Conservation (phyloP, 2,888 invertebrate species). For the Tachina lurida region DNA sequence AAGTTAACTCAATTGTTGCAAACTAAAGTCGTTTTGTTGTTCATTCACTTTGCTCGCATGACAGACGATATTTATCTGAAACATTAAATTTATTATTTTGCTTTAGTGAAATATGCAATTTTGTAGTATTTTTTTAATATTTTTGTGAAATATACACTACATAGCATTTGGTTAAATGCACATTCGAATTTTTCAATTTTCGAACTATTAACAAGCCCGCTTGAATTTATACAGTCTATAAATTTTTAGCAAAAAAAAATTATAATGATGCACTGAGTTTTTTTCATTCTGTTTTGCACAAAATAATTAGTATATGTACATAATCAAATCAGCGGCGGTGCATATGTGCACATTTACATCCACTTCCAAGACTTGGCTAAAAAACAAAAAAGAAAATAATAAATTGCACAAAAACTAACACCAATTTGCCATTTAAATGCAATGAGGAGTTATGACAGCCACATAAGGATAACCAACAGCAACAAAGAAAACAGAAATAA, state of each 20-base stretch:
- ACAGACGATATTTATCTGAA: slow-evolving; percentile 79
- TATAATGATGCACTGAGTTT: no score
- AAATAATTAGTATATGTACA: not conserved
- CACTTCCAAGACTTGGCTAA: not conserved
- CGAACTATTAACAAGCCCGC: not conserved
- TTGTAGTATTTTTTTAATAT: slow-evolving; percentile 10
- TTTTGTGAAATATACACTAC: not conserved
- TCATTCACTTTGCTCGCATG: slow-evolving; percentile 71
- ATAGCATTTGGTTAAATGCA: not conserved
- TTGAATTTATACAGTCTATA: not conserved
- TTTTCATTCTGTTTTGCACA: not conserved
- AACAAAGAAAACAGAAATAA: slow-evolving; percentile 1
- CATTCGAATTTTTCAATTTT: not conserved
- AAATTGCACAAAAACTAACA: slow-evolving; percentile 35
- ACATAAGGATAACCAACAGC: not conserved
- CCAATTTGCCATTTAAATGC: slow-evolving; percentile 66
- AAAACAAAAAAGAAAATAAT: not conserved
- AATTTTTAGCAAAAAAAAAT: no score
- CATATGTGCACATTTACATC: not conserved
- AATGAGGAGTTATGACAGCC: slow-evolving; percentile 33
- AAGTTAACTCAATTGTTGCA: slow-evolving; percentile 43
- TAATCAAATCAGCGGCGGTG: not conserved
- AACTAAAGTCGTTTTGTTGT: slow-evolving; percentile 59
- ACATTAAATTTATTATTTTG: slow-evolving; percentile 78
- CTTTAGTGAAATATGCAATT: slow-evolving; percentile 48